phyloP scores from a whole-genome alignment of 2,888 invertebrate genomes.

The Tricholauxania praeusta region DNA sequence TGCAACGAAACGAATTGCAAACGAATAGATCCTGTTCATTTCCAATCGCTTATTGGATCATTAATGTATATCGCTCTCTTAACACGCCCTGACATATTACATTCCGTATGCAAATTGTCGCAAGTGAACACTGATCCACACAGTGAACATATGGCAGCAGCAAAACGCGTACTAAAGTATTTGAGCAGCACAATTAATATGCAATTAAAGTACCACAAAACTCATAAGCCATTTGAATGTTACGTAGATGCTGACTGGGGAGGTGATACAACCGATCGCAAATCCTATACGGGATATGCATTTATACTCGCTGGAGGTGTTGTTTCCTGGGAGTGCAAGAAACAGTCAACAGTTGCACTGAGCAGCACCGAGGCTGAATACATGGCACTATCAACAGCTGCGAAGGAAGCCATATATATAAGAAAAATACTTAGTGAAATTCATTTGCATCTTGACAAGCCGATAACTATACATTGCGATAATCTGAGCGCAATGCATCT shows the following conservation, averaged over 20 bases:
- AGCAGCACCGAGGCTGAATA: no score
- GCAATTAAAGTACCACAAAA: slow-evolving; percentile 39
- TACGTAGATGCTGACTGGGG: slow-evolving; percentile 47
- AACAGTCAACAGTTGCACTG: slow-evolving; percentile 42
- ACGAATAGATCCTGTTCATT: slow-evolving; percentile 22
- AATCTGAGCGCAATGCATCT: slow-evolving; percentile 32
- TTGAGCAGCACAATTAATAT: slow-evolving; percentile 33
- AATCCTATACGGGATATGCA: slow-evolving; percentile 40
- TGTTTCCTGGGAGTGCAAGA: slow-evolving; percentile 44
- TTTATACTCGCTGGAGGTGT: slow-evolving; percentile 28
- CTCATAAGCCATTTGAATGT: slow-evolving; percentile 27
- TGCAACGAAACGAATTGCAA: slow-evolving; percentile 35
- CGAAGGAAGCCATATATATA: slow-evolving; percentile 25
- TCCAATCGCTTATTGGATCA: slow-evolving; percentile 38
- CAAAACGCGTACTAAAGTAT: slow-evolving; percentile 42
- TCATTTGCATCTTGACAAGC: slow-evolving; percentile 4
- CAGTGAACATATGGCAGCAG: slow-evolving; percentile 37
- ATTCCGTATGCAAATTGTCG: slow-evolving; percentile 41
- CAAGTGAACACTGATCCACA: slow-evolving; percentile 44
- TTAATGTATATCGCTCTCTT: slow-evolving; percentile 38
- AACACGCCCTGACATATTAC: slow-evolving; percentile 39
- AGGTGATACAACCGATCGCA: slow-evolving; percentile 34
- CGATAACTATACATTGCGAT: slow-evolving; percentile 27
- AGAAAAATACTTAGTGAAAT: slow-evolving; percentile 2
- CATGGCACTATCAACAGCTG: slow-evolving; percentile 37